A percentile compares a stretch with the other conserved stretches of the same genome.
phyloP scores from a whole-genome alignment of 2,888 invertebrate species.

The Deilephila elpenor region DNA sequence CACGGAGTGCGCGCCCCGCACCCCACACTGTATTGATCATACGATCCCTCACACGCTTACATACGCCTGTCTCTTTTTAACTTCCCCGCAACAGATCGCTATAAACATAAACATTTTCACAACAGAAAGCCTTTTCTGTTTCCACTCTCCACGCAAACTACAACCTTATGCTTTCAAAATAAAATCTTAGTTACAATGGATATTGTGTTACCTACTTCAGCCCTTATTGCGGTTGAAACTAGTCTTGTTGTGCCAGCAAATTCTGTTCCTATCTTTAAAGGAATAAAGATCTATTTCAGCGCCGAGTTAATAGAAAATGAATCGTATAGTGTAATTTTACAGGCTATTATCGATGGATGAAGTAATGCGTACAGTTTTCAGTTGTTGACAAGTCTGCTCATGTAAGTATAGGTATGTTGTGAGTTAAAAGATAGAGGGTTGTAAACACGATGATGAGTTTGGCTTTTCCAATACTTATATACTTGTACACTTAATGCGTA shows the following conservation, averaged over 20 bases:
- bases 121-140: slow-evolving; percentile 58
- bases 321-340: slow-evolving; percentile 67
- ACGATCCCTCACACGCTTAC: slow-evolving; percentile 79
- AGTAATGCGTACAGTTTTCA: slow-evolving; percentile 51
- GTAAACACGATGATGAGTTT: slow-evolving; percentile 63
- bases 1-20: slow-evolving; percentile 61
- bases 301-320: slow-evolving; percentile 75
- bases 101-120: slow-evolving; percentile 78
- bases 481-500: slow-evolving; percentile 24
- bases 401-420: slow-evolving; percentile 47
- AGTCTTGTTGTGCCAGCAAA: slow-evolving; percentile 79
- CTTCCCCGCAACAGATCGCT: slow-evolving; percentile 81
- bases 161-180: neutral
- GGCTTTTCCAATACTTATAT: slow-evolving; percentile 40
- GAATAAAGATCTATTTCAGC: slow-evolving; percentile 83
- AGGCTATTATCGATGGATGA: slow-evolving; percentile 59
- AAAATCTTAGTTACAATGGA: slow-evolving; percentile 34
- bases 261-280: slow-evolving; percentile 79
- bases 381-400: slow-evolving; percentile 64
- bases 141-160: slow-evolving; percentile 38
- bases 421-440: slow-evolving; percentile 54
- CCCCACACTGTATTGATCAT: slow-evolving; percentile 77
- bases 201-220: slow-evolving; percentile 35
- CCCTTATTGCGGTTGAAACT: slow-evolving; percentile 39
- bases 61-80: slow-evolving; percentile 83